Evolutionary conservation across 2,797 vertebrate species (phyloP).

Genomic region (Moxostoma hubbsi): DNA sequence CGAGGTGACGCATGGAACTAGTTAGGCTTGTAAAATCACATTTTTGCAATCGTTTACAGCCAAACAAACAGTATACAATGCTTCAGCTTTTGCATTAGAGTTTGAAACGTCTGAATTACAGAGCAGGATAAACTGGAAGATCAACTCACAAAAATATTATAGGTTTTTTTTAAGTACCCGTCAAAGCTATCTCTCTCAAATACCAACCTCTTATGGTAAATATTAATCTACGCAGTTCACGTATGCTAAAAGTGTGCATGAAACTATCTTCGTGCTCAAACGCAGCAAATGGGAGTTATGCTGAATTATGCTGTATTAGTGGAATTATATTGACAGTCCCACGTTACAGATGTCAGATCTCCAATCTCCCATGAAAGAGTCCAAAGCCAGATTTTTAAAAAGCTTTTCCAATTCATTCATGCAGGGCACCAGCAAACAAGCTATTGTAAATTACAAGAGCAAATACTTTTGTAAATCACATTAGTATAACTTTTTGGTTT

Average conservation of each 20-base stretch:
- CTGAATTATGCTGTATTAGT: background rate
- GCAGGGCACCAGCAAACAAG: background rate
- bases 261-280: background rate
- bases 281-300: background rate
- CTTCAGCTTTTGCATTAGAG: background rate
- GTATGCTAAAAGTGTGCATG: background rate
- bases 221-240: background rate
- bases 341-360: background rate
- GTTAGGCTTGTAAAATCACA: conserved; percentile 11
- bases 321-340: background rate
- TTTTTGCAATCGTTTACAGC: background rate
- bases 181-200: no score
- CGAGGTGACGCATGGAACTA: background rate
- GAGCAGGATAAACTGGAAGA: background rate
- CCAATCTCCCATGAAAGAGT: no score
- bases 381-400: no score
- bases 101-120: background rate
- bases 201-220: background rate
- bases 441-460: no score
- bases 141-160: background rate
- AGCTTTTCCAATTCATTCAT: background rate
- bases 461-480: background rate
- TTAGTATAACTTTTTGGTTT: no score
- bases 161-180: no score
- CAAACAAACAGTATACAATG: background rate